Conservation (phyloP, 2,113 vertebrate genomes). For the Aldabrachelys gigantea region DNA sequence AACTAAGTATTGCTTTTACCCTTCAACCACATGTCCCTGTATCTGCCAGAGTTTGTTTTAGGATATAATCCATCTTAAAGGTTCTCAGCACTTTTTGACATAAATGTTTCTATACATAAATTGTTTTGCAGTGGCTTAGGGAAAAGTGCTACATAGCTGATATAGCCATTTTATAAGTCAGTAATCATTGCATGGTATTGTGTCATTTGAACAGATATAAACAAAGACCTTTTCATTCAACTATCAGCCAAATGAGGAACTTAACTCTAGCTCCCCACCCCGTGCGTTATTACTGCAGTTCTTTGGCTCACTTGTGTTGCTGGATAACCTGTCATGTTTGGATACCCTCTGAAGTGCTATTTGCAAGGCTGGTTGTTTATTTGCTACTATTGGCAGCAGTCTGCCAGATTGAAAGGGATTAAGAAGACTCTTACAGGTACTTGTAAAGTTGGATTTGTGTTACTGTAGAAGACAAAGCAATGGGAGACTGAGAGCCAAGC, state of each 20-base stretch:
- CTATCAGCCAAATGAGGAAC: background rate
- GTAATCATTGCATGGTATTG: background rate
- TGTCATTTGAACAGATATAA: background rate
- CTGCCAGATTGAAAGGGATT: slow-evolving; percentile 38
- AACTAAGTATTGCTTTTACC: background rate
- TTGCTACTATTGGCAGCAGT: slow-evolving; percentile 10
- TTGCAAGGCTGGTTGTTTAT: slow-evolving; percentile 23
- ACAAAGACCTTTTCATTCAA: background rate
- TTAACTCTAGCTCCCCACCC: background rate
- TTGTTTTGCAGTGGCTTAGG: background rate
- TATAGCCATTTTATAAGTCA: background rate
- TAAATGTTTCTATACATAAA: background rate
- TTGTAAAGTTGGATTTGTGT: slow-evolving; percentile 39
- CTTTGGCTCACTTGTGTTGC: background rate
- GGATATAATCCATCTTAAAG: background rate
- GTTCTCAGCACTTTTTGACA: background rate
- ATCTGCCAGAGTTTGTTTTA: background rate
- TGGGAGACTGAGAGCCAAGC: slow-evolving; percentile 16
- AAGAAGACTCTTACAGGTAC: background rate
- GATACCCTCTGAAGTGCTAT: background rate
- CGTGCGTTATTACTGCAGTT: background rate
- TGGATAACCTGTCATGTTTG: background rate
- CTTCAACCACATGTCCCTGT: background rate
- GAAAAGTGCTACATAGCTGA: background rate
- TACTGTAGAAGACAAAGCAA: slow-evolving; percentile 3